Conservation (phyloP, 2,797 vertebrate species). For the Girardinus metallicus region DNA sequence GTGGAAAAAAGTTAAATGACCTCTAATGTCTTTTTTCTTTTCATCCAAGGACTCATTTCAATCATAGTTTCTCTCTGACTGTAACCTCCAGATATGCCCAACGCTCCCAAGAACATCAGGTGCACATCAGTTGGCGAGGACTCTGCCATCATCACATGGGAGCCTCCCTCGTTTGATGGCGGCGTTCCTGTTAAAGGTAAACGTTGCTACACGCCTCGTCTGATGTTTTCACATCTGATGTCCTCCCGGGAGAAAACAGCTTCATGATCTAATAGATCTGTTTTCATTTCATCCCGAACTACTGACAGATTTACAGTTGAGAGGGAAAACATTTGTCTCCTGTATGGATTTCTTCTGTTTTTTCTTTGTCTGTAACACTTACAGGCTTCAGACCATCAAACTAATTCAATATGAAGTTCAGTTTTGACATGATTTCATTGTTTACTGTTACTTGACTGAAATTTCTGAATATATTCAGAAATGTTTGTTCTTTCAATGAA, state of each 20-base stretch:
- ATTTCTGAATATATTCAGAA: too few species aligned
- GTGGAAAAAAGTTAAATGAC: not conserved
- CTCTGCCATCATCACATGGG: slow-evolving; percentile 84
- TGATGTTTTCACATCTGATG: slow-evolving; percentile 55
- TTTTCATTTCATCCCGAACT: not conserved
- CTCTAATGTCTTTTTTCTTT: not conserved
- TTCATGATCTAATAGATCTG: slow-evolving; percentile 13
- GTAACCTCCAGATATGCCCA: slow-evolving; percentile 86
- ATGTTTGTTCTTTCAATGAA: too few species aligned
- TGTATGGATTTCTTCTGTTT: not conserved
- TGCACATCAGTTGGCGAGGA: slow-evolving; percentile 89
- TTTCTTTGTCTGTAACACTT: not conserved
- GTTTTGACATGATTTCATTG: not conserved
- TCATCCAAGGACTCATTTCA: slow-evolving; percentile 5
- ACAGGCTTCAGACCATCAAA: not conserved
- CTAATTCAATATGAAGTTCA: not conserved
- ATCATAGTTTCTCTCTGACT: slow-evolving; percentile 22
- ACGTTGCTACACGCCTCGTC: slow-evolving; percentile 11
- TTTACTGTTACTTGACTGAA: not conserved
- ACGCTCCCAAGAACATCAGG: slow-evolving; percentile 85
- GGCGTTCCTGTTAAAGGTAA: slow-evolving; percentile 87
- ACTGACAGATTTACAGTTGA: not conserved
- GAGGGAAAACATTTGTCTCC: not conserved
- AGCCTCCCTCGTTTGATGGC: slow-evolving; percentile 85
- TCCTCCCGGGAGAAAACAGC: slow-evolving; percentile 38